These are phyloP conservation scores for Tetragonisca angustula DNA, from an alignment of 2,888 invertebrate species.

Conservation along the genomic window DNA sequence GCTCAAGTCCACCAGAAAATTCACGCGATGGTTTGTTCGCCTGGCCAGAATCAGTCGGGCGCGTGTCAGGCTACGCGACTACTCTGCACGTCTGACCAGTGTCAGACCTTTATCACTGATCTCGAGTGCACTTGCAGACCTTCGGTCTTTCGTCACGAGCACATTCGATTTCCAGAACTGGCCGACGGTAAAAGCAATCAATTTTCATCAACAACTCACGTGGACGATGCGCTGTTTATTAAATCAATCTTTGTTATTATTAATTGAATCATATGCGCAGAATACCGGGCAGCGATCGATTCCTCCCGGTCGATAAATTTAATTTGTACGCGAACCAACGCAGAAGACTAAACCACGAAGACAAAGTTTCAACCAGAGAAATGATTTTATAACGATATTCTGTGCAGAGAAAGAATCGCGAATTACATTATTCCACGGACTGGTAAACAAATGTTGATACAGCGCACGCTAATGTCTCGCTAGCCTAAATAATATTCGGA, in stretches of 20 bases:
- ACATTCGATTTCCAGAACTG: background rate
- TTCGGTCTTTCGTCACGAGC: too few species aligned
- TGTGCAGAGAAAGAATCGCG: background rate
- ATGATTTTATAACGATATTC: background rate
- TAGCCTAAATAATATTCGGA: conserved; percentile 18
- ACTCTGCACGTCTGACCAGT: conserved; percentile 24
- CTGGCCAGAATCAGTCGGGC: conserved; percentile 10
- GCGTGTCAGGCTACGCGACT: conserved; percentile 20
- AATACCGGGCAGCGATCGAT: background rate
- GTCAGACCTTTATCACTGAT: conserved; percentile 23
- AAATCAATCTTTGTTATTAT: background rate
- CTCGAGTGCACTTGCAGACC: background rate
- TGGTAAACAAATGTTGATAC: background rate
- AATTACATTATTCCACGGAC: background rate
- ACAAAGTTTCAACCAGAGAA: background rate
- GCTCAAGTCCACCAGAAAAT: conserved; percentile 21
- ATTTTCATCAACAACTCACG: background rate
- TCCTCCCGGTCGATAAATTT: background rate
- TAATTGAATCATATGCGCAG: background rate
- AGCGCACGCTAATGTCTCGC: conserved; percentile 11
- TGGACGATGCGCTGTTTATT: background rate
- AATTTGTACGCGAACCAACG: background rate
- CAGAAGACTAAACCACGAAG: too few species aligned
- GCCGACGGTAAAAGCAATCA: background rate
- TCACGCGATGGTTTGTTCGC: conserved; percentile 16